A percentile compares a stretch with the other conserved stretches of the same genome.
phyloP scores from a whole-genome alignment of 1,140 invertebrate species.

The Nomia melanderi region DNA sequence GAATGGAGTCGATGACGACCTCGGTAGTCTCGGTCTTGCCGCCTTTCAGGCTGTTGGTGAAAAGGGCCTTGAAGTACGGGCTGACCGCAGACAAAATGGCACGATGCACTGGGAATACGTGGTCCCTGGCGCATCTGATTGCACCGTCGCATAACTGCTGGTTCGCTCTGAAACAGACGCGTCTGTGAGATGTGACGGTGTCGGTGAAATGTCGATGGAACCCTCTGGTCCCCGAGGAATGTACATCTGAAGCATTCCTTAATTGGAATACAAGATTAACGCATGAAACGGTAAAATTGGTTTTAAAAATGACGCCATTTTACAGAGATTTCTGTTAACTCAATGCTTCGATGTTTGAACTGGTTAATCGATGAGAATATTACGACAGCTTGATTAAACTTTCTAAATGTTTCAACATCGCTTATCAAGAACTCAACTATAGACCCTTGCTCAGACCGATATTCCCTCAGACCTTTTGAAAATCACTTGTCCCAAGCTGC shows the following conservation, averaged over 20 bases:
- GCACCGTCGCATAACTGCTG: constrained; percentile 91
- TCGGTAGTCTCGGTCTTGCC: constrained; percentile 82
- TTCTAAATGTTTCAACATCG: no score
- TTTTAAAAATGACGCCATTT: no score
- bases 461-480: no score
- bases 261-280: background rate
- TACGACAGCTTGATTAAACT: no score
- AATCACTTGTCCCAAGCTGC: no score
- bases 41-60: constrained; percentile 87
- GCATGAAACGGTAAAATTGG: no score
- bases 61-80: constrained; percentile 92
- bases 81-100: constrained; percentile 92
- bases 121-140: constrained; percentile 86
- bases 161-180: constrained; percentile 79
- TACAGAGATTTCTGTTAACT: no score
- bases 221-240: background rate
- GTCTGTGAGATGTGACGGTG: background rate
- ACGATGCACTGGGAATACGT: constrained; percentile 88
- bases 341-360: no score
- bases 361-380: no score
- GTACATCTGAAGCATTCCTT: background rate
- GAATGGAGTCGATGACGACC: constrained; percentile 86
- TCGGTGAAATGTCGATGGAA: background rate
- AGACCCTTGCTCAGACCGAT: no score
- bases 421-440: no score